Evolutionary conservation across 2,888 invertebrate species (phyloP).

Genomic region (Eulithis prunata): DNA sequence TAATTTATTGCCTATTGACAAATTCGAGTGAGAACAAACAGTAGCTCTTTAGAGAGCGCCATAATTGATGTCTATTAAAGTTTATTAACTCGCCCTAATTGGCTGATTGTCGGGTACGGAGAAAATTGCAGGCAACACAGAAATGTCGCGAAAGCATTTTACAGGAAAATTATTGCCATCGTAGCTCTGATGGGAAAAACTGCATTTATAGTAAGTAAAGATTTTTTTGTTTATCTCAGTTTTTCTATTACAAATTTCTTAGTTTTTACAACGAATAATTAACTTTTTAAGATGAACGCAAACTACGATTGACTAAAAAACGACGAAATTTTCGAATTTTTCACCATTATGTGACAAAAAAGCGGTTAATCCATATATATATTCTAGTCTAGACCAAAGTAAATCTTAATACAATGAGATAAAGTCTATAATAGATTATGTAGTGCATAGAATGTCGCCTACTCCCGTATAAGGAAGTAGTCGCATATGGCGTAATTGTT

Average conservation of each 20-base stretch:
- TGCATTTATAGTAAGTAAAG: too few species aligned
- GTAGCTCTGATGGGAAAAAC: not conserved
- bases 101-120: conserved; percentile 48
- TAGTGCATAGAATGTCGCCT: conserved; percentile 42
- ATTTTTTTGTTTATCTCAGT: too few species aligned
- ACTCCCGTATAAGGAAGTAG: conserved; percentile 41
- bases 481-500: conserved; percentile 56
- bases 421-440: conserved; percentile 32
- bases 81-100: conserved; percentile 64
- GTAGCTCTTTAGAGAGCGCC: conserved; percentile 47
- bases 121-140: conserved; percentile 50
- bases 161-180: conserved; percentile 34
- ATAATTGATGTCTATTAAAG: conserved; percentile 61
- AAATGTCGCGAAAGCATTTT: conserved; percentile 44
- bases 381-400: conserved; percentile 2
- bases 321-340: not conserved
- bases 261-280: too few species aligned
- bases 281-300: too few species aligned
- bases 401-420: conserved; percentile 24
- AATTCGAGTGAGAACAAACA: conserved; percentile 33
- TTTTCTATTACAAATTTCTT: too few species aligned
- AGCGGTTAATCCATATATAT: conserved; percentile 2
- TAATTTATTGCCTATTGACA: too few species aligned
- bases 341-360: conserved; percentile 2
- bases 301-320: not conserved